phyloP scores from a whole-genome alignment of 2,888 invertebrate species.

The Epistrophe grossulariae region DNA sequence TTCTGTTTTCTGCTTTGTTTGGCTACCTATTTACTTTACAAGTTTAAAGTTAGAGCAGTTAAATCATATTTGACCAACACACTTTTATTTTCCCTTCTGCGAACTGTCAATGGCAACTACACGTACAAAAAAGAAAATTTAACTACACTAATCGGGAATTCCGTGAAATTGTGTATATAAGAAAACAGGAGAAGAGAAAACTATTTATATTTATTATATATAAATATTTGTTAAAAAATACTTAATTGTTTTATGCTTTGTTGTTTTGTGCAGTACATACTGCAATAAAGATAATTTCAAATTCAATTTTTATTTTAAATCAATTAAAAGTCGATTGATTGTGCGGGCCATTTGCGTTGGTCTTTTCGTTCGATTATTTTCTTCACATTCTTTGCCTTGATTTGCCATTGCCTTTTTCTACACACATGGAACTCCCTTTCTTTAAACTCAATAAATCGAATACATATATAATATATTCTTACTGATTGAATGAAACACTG shows the following conservation, averaged over 20 bases:
- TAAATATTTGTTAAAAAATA: constrained; percentile 30
- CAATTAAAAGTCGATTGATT: constrained; percentile 13
- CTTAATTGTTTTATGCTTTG: constrained; percentile 41
- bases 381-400: neutral
- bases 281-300: constrained; percentile 12
- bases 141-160: constrained; percentile 54
- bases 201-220: constrained; percentile 36
- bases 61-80: neutral
- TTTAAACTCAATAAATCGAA: constrained; percentile 47
- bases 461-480: constrained; percentile 32
- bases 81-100: constrained; percentile 57
- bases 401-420: constrained; percentile 4
- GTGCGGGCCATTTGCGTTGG: constrained; percentile 36
- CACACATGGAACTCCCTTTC: constrained; percentile 64
- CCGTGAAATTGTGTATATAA: constrained; percentile 62
- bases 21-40: too few relatives aligned
- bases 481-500: constrained; percentile 45
- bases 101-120: constrained; percentile 68
- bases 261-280: constrained; percentile 44
- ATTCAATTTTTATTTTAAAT: neutral
- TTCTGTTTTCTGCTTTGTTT: constrained; percentile 8
- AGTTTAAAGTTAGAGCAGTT: constrained; percentile 43
- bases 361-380: constrained; percentile 24
- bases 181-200: constrained; percentile 40
- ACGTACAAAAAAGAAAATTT: constrained; percentile 63